phyloP scores from a whole-genome alignment of 2,888 invertebrate species.

The Plagodis pulveraria region DNA sequence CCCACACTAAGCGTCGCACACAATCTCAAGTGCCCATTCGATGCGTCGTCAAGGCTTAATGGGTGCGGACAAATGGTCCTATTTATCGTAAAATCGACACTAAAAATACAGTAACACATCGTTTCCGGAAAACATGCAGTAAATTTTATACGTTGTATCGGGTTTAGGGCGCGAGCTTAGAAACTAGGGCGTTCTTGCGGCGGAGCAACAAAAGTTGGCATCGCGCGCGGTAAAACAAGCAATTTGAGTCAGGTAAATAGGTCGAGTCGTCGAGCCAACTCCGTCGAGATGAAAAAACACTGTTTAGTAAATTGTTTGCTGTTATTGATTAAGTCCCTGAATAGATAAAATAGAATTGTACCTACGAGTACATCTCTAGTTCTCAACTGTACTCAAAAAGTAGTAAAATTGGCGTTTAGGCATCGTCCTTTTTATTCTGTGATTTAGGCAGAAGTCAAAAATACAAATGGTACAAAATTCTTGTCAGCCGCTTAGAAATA shows the following conservation, averaged over 20 bases:
- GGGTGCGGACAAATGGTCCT: conserved; percentile 70
- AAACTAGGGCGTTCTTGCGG: conserved; percentile 14
- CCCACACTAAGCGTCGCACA: conserved; percentile 52
- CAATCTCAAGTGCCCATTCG: conserved; percentile 72
- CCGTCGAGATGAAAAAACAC: conserved; percentile 16
- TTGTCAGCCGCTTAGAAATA: too few relatives aligned
- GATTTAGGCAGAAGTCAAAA: too few relatives aligned
- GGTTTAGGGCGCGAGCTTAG: conserved; percentile 37
- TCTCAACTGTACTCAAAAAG: too few relatives aligned
- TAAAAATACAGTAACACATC: conserved; percentile 73
- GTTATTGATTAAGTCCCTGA: neutral
- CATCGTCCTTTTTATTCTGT: too few relatives aligned
- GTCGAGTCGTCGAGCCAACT: conserved; percentile 23
- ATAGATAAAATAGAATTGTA: too few relatives aligned
- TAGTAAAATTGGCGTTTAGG: too few relatives aligned
- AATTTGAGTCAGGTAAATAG: conserved; percentile 23
- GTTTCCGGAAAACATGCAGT: conserved; percentile 65
- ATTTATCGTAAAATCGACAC: conserved; percentile 80
- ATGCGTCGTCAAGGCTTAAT: conserved; percentile 70
- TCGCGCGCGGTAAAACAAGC: conserved; percentile 12
- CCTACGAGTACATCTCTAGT: too few relatives aligned
- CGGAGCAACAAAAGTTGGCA: conserved; percentile 25
- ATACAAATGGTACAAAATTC: too few relatives aligned
- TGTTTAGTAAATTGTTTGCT: conserved; percentile 2
- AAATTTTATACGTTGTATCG: conserved; percentile 56